These are phyloP conservation scores for Protomyctophum bolini DNA, from an alignment of 2,113 vertebrate species.

Conservation along the genomic window DNA sequence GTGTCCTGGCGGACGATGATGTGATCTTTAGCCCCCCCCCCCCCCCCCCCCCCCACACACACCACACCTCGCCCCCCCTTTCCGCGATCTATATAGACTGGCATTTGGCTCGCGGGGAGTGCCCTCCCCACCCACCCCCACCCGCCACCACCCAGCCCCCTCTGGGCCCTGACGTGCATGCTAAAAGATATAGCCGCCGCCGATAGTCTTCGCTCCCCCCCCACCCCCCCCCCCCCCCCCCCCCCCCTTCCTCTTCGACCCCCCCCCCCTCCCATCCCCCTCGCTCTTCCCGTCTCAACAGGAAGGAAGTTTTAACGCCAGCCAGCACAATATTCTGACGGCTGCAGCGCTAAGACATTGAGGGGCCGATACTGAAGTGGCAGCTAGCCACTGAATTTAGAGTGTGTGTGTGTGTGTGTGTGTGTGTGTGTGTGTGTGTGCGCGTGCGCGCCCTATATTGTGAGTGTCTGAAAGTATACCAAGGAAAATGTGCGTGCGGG, in stretches of 20 bases:
- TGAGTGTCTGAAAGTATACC: no score
- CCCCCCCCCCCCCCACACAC: constrained; percentile 65
- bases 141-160: neutral
- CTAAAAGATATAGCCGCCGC: constrained; percentile 84
- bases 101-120: constrained; percentile 96
- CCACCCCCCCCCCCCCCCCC: neutral
- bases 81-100: constrained; percentile 98
- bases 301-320: constrained; percentile 84
- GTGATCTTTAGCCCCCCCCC: constrained; percentile 95
- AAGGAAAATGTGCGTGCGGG: no score
- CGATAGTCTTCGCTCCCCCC: constrained; percentile 66
- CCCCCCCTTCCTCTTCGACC: neutral
- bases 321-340: constrained; percentile 81
- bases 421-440: constrained; percentile 21
- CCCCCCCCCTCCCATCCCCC: neutral
- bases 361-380: constrained; percentile 49
- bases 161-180: constrained; percentile 85
- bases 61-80: constrained; percentile 60
- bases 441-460: constrained; percentile 20
- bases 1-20: constrained; percentile 91
- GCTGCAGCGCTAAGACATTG: constrained; percentile 49
- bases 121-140: constrained; percentile 49
- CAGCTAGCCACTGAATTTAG: constrained; percentile 57
- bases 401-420: constrained; percentile 22
- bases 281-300: constrained; percentile 37